phyloP scores from a whole-genome alignment of 2,888 invertebrate species.

The Nephrotoma appendiculata region DNA sequence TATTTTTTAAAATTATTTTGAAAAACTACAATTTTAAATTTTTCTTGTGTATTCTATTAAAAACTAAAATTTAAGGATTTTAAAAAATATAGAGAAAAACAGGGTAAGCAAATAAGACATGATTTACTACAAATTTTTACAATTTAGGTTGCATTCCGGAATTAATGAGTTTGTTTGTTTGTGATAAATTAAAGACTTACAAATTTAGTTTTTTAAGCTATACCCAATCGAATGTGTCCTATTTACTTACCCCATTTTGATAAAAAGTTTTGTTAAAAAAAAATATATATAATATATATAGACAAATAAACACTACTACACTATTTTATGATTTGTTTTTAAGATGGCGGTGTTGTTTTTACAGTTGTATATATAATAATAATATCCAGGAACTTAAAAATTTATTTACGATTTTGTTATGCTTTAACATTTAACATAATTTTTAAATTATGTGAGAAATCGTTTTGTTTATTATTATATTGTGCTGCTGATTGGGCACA shows the following conservation, averaged over 20 bases:
- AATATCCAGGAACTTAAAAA: not conserved
- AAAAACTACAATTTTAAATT: not conserved
- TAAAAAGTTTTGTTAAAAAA: not conserved
- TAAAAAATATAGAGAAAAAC: not conserved
- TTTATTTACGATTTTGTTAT: constrained; percentile 19
- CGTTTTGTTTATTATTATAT: constrained; percentile 20
- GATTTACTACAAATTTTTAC: not conserved
- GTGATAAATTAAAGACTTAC: not conserved
- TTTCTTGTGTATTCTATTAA: not conserved
- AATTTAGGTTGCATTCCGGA: not conserved
- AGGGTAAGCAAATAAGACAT: not conserved
- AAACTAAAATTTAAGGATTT: not conserved
- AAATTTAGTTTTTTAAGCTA: not conserved
- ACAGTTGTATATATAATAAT: not conserved
- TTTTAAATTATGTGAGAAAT: constrained; percentile 45
- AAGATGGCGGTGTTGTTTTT: not conserved
- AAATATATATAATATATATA: not conserved
- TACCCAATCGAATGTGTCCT: not conserved
- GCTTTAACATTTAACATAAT: constrained; percentile 46
- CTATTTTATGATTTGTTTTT: not conserved
- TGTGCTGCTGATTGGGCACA: constrained; percentile 11
- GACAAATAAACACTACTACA: not conserved
- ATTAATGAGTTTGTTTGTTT: not conserved
- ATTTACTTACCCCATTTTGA: not conserved
- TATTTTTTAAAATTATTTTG: not conserved